phyloP scores from a whole-genome alignment of 2,797 vertebrate species.

The Amblyraja radiata region DNA sequence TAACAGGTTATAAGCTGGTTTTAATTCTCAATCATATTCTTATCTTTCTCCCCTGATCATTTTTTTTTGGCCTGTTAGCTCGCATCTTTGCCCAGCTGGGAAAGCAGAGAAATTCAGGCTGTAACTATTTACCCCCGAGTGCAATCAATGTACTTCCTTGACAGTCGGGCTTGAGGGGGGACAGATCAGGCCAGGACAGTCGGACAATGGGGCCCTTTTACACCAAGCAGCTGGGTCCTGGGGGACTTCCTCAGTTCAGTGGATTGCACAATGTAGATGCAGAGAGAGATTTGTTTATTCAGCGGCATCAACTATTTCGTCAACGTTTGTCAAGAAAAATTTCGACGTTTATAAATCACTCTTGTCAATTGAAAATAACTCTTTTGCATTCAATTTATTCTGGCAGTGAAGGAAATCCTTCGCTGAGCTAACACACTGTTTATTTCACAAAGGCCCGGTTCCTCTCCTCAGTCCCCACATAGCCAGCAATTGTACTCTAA shows the following conservation, averaged over 20 bases:
- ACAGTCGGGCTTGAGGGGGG: not conserved
- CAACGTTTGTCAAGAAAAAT: not conserved
- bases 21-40: not conserved
- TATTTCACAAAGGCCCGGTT: not conserved
- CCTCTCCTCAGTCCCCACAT: not conserved
- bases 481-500: not conserved
- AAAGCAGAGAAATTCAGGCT: not conserved
- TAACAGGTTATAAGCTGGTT: not conserved
- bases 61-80: not conserved
- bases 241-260: not conserved
- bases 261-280: not conserved
- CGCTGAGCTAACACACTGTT: not conserved
- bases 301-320: not conserved
- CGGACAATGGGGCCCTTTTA: slow-evolving; percentile 24
- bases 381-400: not conserved
- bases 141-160: slow-evolving; percentile 32
- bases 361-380: not conserved
- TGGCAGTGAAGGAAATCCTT: not conserved
- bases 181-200: not conserved
- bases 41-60: not conserved
- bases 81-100: not conserved
- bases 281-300: not conserved
- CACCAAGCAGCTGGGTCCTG: slow-evolving; percentile 6
- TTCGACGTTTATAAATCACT: not conserved
- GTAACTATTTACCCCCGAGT: not conserved